Evolutionary conservation across 2,797 vertebrate species (phyloP), one percentile per base, ranked within the genome.

Genomic region (Crocodylus rhombifer): DNA sequence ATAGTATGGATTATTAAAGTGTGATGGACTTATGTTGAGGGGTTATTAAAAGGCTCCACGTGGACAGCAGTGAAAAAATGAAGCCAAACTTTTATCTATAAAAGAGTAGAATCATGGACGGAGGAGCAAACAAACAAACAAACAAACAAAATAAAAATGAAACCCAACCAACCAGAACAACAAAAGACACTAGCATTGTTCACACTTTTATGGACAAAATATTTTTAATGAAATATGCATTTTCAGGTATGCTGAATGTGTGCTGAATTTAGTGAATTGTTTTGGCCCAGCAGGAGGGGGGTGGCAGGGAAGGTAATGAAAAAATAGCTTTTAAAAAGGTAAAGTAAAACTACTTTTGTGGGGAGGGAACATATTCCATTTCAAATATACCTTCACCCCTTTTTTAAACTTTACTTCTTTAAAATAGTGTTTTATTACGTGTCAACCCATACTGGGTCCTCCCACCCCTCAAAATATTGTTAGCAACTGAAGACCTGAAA

Each of bases 161-260:
- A 51, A 51, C 9, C 42, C 64, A 7, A 28, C 4, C n/a, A 10
- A 20, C 60, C 20, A 61, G 23, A 61, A 61, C 20, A 7, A 23
- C 6, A 26, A 63, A 65, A 30, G 62, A 30, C 75, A 81, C 21
- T 60, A 30, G 11, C 11, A 55, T 23, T 55, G 7, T 79, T 18
- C 0, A 5, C 79, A 91, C 42, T 10, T 51, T 51, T 51, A 51
- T 51, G 42, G 73, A 36, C 84, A 76, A 2, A 36, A 58, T 4
- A 90, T 94, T 87, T 63, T 25, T 89, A 82, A 87, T 58, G 82
- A 87, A 80, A 88, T 91, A 51, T 14, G 64, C 28, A 58, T 0
- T 1, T 13, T 77, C 58, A 25, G n/a, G 61, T 87, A 86, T 91
- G 16, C 14, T 58, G 26, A 87, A 51, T 18, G 64, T 56, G 7